Conservation (phyloP, 2,888 invertebrate genomes). For the Lasioglossum marginatum region DNA sequence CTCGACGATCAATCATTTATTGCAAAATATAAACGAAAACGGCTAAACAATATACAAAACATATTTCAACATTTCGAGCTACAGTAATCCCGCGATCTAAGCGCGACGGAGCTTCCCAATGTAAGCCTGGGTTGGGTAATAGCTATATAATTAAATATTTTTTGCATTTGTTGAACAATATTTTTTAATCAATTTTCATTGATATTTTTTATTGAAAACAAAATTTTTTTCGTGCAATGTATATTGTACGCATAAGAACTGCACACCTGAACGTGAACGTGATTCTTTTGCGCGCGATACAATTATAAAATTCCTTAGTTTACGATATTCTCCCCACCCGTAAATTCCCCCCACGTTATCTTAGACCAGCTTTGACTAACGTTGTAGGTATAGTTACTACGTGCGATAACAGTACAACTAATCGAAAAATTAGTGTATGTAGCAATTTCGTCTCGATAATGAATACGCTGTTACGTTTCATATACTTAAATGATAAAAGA, state of each 20-base stretch:
- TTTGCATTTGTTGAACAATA: no score
- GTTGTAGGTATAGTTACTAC: conserved; percentile 6
- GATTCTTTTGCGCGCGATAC: neutral
- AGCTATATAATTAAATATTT: no score
- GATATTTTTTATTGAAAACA: no score
- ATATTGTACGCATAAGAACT: neutral
- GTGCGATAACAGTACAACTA: neutral
- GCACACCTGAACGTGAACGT: neutral
- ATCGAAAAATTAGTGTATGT: conserved; percentile 10
- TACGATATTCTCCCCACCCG: neutral
- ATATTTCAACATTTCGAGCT: neutral
- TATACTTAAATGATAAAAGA: neutral
- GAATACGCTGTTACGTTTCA: neutral
- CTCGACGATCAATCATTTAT: neutral
- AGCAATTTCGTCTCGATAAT: neutral
- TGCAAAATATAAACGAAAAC: neutral
- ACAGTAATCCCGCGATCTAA: no score
- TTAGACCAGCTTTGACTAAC: conserved; percentile 30
- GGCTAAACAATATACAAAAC: neutral
- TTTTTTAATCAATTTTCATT: no score
- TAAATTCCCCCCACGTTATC: neutral
- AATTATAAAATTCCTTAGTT: neutral
- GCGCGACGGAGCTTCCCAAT: no score
- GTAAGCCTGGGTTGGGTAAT: no score
- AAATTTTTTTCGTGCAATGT: neutral